Evolutionary conservation across 2,113 vertebrate genomes (phyloP).

Genomic region (Grus americana): DNA sequence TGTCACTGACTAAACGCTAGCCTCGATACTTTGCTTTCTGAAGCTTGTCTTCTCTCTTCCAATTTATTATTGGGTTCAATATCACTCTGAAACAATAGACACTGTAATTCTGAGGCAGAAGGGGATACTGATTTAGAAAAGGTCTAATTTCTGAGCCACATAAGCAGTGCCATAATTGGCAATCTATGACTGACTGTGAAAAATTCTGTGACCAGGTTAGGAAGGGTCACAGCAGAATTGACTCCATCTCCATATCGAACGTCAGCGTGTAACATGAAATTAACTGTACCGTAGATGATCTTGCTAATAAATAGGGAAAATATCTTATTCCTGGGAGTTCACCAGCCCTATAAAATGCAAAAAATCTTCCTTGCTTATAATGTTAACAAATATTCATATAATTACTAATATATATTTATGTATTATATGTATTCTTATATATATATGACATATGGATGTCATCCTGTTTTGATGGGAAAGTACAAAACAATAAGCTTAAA

Average conservation of each 20-base stretch:
- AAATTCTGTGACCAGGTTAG: constrained; percentile 13
- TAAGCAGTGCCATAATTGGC: not conserved
- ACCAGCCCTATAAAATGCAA: not conserved
- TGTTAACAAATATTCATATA: not conserved
- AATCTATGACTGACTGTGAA: not conserved
- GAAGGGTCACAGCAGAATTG: constrained; percentile 1
- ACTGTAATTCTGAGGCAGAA: constrained; percentile 16
- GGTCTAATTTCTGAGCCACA: constrained; percentile 8
- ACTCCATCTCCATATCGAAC: not conserved
- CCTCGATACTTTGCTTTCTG: constrained; percentile 24
- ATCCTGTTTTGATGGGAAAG: not conserved
- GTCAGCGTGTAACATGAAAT: not conserved
- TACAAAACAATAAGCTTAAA: not conserved
- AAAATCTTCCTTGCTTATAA: not conserved
- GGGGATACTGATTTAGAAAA: not conserved
- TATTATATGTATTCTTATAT: not conserved
- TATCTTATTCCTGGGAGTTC: not conserved
- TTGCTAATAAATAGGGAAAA: not conserved
- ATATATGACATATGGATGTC: not conserved
- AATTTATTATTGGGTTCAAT: constrained; percentile 44
- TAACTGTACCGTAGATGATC: not conserved
- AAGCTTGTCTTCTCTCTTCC: constrained; percentile 56
- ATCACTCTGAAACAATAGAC: constrained; percentile 27
- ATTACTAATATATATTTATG: not conserved
- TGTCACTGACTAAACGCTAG: constrained; percentile 59